phyloP scores from a whole-genome alignment of 2,888 invertebrate genomes.

The Mythimna albipuncta region DNA sequence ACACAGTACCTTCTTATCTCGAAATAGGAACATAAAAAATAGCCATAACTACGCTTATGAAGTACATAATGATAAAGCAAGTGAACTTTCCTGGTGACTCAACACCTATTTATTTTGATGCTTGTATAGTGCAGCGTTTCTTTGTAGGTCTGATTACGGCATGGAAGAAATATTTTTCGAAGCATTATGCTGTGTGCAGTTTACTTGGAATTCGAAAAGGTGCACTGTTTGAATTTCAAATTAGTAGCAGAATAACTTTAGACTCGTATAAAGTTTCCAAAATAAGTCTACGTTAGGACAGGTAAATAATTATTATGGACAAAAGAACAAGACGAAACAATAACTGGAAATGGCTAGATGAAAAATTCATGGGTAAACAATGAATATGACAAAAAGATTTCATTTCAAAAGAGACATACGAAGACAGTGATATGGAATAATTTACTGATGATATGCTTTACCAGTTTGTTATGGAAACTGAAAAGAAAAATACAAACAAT shows the following conservation, averaged over 20 bases:
- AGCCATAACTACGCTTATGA: slow-evolving; percentile 17
- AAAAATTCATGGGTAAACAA: not conserved
- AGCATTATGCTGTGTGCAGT: slow-evolving; percentile 26
- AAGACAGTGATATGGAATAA: not conserved
- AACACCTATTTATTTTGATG: slow-evolving; percentile 38
- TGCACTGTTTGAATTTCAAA: slow-evolving; percentile 46
- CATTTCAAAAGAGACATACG: not conserved
- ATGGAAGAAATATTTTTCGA: slow-evolving; percentile 54
- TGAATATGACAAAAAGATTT: not conserved
- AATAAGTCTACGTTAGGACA: no score
- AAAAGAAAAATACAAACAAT: slow-evolving; percentile 22
- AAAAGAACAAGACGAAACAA: no score
- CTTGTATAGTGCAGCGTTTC: slow-evolving; percentile 29
- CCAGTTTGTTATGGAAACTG: not conserved
- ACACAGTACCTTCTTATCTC: slow-evolving; percentile 26
- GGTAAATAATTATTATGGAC: no score
- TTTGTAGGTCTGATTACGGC: slow-evolving; percentile 44
- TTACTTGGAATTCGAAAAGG: slow-evolving; percentile 48
- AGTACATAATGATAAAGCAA: slow-evolving; percentile 35
- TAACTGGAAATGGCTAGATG: not conserved
- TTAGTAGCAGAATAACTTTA: slow-evolving; percentile 16
- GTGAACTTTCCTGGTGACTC: slow-evolving; percentile 40
- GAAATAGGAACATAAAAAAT: slow-evolving; percentile 22
- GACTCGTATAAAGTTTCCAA: slow-evolving; percentile 3
- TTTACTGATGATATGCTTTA: not conserved